Evolutionary conservation across 2,797 vertebrate genomes (phyloP), one percentile per base, ranked within the genome.

Genomic region (Aratinga solstitialis): DNA sequence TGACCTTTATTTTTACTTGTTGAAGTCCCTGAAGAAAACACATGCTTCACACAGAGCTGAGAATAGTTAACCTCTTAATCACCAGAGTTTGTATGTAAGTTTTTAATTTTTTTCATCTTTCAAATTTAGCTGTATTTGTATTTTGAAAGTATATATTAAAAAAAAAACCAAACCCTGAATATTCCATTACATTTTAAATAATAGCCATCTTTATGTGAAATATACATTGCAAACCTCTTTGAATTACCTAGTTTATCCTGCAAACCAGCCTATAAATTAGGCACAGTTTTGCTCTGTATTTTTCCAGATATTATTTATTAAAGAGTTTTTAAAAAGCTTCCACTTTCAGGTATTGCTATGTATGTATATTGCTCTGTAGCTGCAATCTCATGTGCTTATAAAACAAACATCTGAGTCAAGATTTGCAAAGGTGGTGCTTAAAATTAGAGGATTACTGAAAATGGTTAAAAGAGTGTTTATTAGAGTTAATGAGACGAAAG

Each of bases 401-500:
- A 74, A 95, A 82, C 30, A 88, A 84, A 13, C 7, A 14, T 48
- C 38, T 83, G 21, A 89, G 40, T 68, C 53, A 79, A 90, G 77
- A n/a, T 77, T 87, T 90, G 90, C 43, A 74, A 56, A 93, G 65
- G 7, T 1, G 0, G 51, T 92, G 40, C 40, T 82, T 76, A 69
- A 87, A 87, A 89, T 93, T 66, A 85, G 62, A 83, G 38, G 77
- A 82, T 86, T 92, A 68, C 75, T 79, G 90, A 74, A 94, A 90
- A 91, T 50, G n/a, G 63, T 94, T 91, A 88, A 86, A 95, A 72
- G 86, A 40, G 6, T 78, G 40, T 89, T 96, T 94, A 92, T 90
- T 95, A 73, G 74, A 75, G 72, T 78, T 93, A 94, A 93, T 87
- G 51, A 84, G 56, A 78, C 89, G 69, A 93, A 93, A 95, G 66